phyloP scores from a whole-genome alignment of 2,113 vertebrate species.

The Corythoichthys haematopterus region DNA sequence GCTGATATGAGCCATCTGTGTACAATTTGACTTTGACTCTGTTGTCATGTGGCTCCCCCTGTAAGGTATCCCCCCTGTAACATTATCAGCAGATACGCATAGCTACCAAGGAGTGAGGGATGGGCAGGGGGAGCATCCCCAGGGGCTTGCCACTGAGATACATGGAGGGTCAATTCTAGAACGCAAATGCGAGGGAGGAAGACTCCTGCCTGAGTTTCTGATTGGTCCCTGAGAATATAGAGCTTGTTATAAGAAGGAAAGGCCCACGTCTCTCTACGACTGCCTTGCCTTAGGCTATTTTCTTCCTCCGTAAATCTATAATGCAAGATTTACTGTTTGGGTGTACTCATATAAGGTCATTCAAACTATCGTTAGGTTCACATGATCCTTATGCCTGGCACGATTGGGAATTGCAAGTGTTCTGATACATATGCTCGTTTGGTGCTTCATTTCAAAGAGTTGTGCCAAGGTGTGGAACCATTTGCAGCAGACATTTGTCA shows the following conservation, averaged over 20 bases:
- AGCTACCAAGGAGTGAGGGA: conserved; percentile 43
- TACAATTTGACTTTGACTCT: conserved; percentile 39
- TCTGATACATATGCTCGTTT: not conserved
- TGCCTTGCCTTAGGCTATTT: not conserved
- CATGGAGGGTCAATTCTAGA: conserved; percentile 45
- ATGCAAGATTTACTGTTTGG: not conserved
- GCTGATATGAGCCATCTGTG: conserved; percentile 61
- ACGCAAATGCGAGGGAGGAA: conserved; percentile 40
- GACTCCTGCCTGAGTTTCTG: conserved; percentile 14
- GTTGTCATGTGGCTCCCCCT: conserved; percentile 41
- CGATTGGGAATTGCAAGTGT: not conserved
- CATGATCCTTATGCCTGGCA: not conserved
- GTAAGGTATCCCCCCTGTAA: conserved; percentile 49
- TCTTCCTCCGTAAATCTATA: not conserved
- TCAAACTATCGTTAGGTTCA: not conserved
- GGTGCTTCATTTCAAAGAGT: not conserved
- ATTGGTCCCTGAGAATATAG: conserved; percentile 33
- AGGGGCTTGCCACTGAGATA: conserved; percentile 42
- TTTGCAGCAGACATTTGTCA: not conserved
- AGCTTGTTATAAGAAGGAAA: conserved; percentile 33
- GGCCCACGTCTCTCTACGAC: not conserved
- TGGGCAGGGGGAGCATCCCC: conserved; percentile 27
- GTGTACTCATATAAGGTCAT: not conserved
- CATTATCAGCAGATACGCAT: conserved; percentile 51
- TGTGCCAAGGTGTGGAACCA: not conserved